These are phyloP conservation scores for Pollimyrus isidori DNA, from an alignment of 2,113 vertebrate species.

Conservation along the genomic window DNA sequence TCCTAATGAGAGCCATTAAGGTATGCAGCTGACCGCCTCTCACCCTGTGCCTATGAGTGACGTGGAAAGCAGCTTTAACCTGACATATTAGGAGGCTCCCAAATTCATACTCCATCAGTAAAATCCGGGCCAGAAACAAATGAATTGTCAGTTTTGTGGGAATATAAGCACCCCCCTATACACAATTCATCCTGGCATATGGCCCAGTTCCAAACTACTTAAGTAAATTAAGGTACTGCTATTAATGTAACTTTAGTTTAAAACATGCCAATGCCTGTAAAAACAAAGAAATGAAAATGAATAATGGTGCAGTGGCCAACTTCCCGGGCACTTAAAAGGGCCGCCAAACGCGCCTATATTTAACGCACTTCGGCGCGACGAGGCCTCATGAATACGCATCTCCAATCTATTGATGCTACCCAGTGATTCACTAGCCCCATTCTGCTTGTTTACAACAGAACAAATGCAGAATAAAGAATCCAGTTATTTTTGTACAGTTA, in stretches of 20 bases:
- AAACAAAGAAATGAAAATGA: neutral
- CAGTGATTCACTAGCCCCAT: neutral
- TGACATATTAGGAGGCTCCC: neutral
- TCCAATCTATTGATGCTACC: neutral
- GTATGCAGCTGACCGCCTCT: neutral
- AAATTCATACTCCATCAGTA: neutral
- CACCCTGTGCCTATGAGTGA: neutral
- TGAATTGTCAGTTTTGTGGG: neutral
- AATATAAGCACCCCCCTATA: neutral
- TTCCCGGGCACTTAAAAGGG: neutral
- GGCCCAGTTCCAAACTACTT: neutral
- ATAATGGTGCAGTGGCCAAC: neutral
- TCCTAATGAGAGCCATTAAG: slow-evolving; percentile 28
- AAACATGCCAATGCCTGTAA: neutral
- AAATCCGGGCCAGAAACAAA: neutral
- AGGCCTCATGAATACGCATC: neutral
- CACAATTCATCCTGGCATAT: neutral
- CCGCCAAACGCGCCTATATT: neutral
- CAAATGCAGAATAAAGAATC: neutral
- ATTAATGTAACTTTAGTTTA: neutral
- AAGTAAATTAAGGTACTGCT: neutral
- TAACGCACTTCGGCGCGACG: neutral
- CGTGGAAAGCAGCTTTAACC: neutral
- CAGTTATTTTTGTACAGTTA: neutral
- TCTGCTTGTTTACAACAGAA: neutral